A percentile compares a stretch with the other conserved stretches of the same genome.
Conservation (phyloP, 2,113 vertebrate genomes). For the Xiphophorus hellerii region DNA sequence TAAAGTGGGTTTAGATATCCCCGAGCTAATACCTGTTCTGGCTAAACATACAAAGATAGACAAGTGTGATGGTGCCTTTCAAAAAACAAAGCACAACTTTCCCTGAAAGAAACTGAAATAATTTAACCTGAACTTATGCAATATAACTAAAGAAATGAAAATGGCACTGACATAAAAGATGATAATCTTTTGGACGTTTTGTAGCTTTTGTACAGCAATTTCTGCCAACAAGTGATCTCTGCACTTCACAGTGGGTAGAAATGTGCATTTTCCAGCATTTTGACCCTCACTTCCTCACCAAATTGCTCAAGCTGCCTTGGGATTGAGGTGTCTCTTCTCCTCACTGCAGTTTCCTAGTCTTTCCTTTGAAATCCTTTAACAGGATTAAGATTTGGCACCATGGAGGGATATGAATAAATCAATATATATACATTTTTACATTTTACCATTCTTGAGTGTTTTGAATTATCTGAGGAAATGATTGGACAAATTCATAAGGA, state of each 20-base stretch:
- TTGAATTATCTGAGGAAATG: neutral
- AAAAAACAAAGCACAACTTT: neutral
- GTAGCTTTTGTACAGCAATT: too few species aligned
- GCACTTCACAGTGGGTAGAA: neutral
- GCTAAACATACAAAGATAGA: neutral
- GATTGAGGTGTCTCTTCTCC: neutral
- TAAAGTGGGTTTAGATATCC: slow-evolving; percentile 16
- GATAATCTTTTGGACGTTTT: too few species aligned
- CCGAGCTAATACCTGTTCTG: neutral
- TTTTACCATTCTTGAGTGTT: neutral
- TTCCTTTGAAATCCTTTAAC: neutral
- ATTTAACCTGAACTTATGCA: too few species aligned
- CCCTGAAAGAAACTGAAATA: neutral
- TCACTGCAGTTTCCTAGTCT: neutral
- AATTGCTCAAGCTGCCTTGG: neutral
- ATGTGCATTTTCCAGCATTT: neutral
- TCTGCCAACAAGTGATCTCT: too few species aligned
- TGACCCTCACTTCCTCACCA: neutral
- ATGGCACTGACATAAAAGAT: too few species aligned
- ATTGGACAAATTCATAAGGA: neutral
- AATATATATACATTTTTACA: neutral
- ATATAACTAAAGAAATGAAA: too few species aligned
- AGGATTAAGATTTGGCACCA: neutral
- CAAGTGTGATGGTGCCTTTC: neutral
- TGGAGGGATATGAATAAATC: neutral